Conservation (phyloP, 2,113 vertebrate genomes). For the Elephantulus edwardii region DNA sequence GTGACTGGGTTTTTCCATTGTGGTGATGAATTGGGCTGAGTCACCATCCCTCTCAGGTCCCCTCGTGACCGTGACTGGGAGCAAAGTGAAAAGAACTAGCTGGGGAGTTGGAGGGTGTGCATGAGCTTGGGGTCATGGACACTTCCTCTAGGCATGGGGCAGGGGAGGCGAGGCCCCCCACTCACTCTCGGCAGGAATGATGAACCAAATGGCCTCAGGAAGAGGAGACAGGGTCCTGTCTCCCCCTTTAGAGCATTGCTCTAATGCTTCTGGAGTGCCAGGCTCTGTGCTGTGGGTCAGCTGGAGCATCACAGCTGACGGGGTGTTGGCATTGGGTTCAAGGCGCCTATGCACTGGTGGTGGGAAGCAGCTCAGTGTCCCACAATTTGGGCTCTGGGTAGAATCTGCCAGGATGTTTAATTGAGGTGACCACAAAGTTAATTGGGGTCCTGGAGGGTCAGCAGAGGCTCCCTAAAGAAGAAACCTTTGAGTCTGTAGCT, state of each 20-base stretch:
- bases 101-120: not conserved
- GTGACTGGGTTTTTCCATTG: conserved; percentile 78
- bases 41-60: conserved; percentile 62
- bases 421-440: not conserved
- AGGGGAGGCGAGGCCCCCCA: not conserved
- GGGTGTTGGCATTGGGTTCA: not conserved
- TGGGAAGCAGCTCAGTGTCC: conserved; percentile 12
- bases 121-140: not conserved
- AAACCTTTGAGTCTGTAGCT: not conserved
- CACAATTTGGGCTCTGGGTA: not conserved
- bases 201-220: not conserved
- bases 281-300: not conserved
- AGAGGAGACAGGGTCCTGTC: not conserved
- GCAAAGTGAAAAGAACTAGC: conserved; percentile 17
- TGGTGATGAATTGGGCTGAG: conserved; percentile 79
- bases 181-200: not conserved
- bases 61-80: conserved; percentile 68
- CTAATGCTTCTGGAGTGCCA: not conserved
- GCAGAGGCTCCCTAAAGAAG: conserved; percentile 18
- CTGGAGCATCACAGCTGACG: not conserved
- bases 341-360: not conserved
- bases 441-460: not conserved
- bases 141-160: not conserved
- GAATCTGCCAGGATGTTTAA: not conserved
- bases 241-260: not conserved